Evolutionary conservation across 2,888 invertebrate species (phyloP).

Genomic region (Epirrita christyi): DNA sequence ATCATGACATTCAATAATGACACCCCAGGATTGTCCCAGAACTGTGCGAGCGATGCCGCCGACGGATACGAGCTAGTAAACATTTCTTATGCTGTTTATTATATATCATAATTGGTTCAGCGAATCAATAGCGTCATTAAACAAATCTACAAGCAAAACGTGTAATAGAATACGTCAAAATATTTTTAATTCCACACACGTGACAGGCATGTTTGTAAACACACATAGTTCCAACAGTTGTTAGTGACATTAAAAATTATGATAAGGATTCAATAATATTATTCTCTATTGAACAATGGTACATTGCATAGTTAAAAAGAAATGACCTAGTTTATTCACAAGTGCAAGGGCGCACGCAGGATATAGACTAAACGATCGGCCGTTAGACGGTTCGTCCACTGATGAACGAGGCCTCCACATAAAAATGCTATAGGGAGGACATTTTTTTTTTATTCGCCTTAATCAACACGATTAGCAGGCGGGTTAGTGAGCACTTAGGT

Average conservation of each 20-base stretch:
- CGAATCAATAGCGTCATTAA: constrained; percentile 2
- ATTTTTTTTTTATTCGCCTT: too few relatives aligned
- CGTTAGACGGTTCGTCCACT: too few relatives aligned
- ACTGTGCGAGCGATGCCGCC: too few relatives aligned
- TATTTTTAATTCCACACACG: neutral
- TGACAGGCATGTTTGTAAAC: neutral
- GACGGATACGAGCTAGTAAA: too few relatives aligned
- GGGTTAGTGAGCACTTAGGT: too few relatives aligned
- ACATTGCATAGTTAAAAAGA: neutral
- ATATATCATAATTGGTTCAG: neutral
- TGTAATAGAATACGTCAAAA: constrained; percentile 1
- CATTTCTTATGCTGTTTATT: neutral
- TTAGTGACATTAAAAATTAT: neutral
- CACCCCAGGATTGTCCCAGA: too few relatives aligned
- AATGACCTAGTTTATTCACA: neutral
- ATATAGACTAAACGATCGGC: too few relatives aligned
- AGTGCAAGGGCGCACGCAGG: too few relatives aligned
- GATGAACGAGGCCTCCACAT: too few relatives aligned
- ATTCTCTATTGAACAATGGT: neutral
- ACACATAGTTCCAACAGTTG: neutral
- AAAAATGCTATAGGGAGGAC: too few relatives aligned
- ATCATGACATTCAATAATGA: too few relatives aligned
- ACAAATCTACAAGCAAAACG: neutral
- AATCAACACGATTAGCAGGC: too few relatives aligned
- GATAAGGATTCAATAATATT: neutral